phyloP scores from a whole-genome alignment of 1,140 invertebrate genomes.

The Cheumatopsyche charites region DNA sequence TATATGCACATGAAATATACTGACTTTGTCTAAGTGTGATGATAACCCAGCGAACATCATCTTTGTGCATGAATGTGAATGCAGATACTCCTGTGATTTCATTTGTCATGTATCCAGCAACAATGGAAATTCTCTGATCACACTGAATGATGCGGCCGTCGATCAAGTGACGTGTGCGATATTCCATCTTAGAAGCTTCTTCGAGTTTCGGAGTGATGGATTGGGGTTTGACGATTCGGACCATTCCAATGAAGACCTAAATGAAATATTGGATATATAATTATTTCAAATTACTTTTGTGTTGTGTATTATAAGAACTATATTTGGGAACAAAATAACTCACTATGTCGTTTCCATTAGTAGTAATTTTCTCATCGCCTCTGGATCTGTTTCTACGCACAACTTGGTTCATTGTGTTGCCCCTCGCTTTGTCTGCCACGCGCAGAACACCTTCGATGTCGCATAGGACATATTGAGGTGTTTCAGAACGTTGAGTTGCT shows the following conservation, averaged over 20 bases:
- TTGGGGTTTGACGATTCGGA: slow-evolving; percentile 68
- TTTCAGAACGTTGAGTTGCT: slow-evolving; percentile 67
- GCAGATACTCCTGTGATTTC: slow-evolving; percentile 82
- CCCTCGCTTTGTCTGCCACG: slow-evolving; percentile 60
- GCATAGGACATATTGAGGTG: slow-evolving; percentile 70
- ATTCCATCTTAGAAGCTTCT: slow-evolving; percentile 81
- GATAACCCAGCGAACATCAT: slow-evolving; percentile 83
- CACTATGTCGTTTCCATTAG: slow-evolving; percentile 65
- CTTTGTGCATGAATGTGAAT: slow-evolving; percentile 85
- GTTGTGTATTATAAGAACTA: neutral
- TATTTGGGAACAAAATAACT: slow-evolving; percentile 30
- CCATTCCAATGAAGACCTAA: slow-evolving; percentile 72
- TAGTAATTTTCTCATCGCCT: slow-evolving; percentile 57
- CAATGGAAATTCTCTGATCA: slow-evolving; percentile 83
- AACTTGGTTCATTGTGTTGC: slow-evolving; percentile 54
- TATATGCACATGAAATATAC: slow-evolving; percentile 54
- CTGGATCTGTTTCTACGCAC: slow-evolving; percentile 59
- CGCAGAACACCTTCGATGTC: slow-evolving; percentile 63
- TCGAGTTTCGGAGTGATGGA: slow-evolving; percentile 71
- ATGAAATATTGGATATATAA: too few relatives aligned
- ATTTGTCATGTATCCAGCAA: slow-evolving; percentile 83
- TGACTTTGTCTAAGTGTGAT: slow-evolving; percentile 84
- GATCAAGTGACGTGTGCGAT: slow-evolving; percentile 81
- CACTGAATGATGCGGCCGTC: slow-evolving; percentile 84
- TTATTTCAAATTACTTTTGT: neutral